Evolutionary conservation across 2,888 invertebrate genomes (phyloP).

Genomic region (Lepas anatifera): DNA sequence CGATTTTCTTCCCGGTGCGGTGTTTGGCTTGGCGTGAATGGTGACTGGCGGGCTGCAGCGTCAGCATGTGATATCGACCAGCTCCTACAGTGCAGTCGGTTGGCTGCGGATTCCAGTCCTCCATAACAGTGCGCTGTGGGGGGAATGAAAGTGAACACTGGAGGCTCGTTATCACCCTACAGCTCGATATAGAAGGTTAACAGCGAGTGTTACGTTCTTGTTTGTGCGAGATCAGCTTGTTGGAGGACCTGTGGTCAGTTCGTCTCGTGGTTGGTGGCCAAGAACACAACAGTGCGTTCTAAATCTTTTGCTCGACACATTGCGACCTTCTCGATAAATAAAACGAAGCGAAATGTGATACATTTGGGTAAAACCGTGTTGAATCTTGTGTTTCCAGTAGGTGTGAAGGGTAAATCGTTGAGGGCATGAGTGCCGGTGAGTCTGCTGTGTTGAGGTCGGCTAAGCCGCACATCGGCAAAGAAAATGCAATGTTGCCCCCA

Average conservation of each 20-base stretch:
- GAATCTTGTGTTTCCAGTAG: no score
- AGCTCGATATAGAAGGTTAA: no score
- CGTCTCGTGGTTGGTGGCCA: neutral
- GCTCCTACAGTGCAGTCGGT: neutral
- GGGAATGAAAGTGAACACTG: neutral
- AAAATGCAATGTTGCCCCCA: neutral
- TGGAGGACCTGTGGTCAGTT: neutral
- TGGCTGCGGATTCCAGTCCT: neutral
- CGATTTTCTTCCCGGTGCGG: neutral
- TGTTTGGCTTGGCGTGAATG: neutral
- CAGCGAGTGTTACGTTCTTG: no score
- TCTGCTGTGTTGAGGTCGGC: neutral
- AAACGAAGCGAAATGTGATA: no score
- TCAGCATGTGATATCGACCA: slow-evolving; percentile 2
- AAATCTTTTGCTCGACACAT: neutral
- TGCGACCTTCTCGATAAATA: neutral
- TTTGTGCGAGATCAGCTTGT: neutral
- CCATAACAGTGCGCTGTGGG: neutral
- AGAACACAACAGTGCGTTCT: neutral
- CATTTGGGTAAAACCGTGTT: no score
- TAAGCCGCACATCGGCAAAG: neutral
- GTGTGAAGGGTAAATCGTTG: neutral
- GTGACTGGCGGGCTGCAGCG: neutral
- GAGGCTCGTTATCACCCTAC: no score
- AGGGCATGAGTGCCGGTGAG: neutral